A percentile compares a stretch with the other conserved stretches of the same genome.
Conservation (phyloP, 2,113 vertebrate genomes). For the Cyphomyrus discorhynchus region DNA sequence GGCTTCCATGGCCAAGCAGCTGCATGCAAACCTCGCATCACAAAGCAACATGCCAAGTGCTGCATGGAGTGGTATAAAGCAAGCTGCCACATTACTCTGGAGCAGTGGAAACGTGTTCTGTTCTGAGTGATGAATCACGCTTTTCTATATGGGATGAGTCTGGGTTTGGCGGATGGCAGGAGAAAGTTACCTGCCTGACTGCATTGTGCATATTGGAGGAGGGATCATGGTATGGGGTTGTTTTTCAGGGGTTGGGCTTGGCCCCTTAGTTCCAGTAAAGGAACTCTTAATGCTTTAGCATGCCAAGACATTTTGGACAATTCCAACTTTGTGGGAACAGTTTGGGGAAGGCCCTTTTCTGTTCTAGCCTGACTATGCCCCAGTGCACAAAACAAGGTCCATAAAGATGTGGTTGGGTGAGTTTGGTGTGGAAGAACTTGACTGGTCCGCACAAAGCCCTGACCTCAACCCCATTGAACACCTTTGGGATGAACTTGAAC, state of each 20-base stretch:
- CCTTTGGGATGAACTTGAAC: neutral
- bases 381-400: no score
- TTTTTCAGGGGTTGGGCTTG: neutral
- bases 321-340: neutral
- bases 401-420: no score
- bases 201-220: neutral
- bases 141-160: neutral
- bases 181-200: neutral
- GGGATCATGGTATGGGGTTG: neutral
- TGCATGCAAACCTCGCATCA: neutral
- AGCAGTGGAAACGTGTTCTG: neutral
- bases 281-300: neutral
- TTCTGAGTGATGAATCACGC: neutral
- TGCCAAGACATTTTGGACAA: neutral
- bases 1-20: neutral
- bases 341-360: neutral
- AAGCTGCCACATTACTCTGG: neutral
- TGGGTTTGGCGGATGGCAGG: neutral
- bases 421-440: neutral
- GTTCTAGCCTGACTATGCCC: neutral
- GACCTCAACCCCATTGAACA: neutral
- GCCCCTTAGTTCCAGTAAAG: neutral
- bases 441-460: neutral
- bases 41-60: neutral
- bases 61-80: neutral